Conservation (phyloP, 1,140 invertebrate genomes). For the Zeugodacus cucurbitae region DNA sequence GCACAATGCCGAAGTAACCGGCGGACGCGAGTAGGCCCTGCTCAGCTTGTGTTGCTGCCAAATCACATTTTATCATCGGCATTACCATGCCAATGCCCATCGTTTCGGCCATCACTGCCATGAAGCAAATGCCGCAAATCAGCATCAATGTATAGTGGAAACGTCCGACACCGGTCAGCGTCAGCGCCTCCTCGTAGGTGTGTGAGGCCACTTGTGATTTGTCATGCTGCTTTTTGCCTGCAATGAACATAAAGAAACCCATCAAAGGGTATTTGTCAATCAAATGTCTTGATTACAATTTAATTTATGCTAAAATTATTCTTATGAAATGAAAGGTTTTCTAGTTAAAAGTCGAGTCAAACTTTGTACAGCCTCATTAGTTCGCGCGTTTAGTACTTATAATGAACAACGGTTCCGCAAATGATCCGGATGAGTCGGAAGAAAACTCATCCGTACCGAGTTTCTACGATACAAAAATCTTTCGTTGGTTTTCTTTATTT, state of each 20-base stretch:
- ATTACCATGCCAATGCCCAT: slow-evolving; percentile 60
- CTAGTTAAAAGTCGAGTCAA: neutral
- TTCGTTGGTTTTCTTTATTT: slow-evolving; percentile 56
- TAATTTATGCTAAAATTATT: neutral
- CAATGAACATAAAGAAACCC: neutral
- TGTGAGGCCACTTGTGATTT: slow-evolving; percentile 43
- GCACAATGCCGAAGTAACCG: slow-evolving; percentile 74
- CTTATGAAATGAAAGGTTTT: neutral
- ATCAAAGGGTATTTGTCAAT: neutral
- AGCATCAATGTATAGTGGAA: slow-evolving; percentile 58
- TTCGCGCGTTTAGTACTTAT: neutral
- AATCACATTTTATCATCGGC: slow-evolving; percentile 69
- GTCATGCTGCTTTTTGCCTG: slow-evolving; percentile 28
- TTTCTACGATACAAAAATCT: slow-evolving; percentile 60
- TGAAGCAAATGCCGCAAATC: slow-evolving; percentile 58
- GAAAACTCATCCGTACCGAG: neutral
- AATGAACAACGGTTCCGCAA: neutral
- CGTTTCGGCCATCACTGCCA: slow-evolving; percentile 62
- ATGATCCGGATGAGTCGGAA: neutral
- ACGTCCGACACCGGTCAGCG: slow-evolving; percentile 52
- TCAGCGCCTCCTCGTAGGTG: slow-evolving; percentile 70
- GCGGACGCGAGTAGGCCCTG: slow-evolving; percentile 76
- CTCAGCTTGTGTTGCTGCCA: slow-evolving; percentile 71
- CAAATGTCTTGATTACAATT: neutral
- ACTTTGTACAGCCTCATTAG: neutral